phyloP scores from a whole-genome alignment of 2,797 vertebrate species.

The Danio jaintianensis region DNA sequence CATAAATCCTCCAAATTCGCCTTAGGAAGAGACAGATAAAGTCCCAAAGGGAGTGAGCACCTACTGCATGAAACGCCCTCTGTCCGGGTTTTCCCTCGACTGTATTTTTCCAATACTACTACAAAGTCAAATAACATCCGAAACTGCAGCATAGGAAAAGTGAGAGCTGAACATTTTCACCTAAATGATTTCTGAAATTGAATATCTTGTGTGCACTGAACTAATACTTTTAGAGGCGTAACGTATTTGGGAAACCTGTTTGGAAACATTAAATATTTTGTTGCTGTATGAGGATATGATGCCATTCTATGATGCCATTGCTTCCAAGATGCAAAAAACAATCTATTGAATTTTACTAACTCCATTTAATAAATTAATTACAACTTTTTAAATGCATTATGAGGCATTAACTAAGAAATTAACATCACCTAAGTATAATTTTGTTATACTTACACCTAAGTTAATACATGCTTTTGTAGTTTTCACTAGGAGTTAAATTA shows the following conservation, averaged over 20 bases:
- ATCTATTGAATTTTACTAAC: too few relatives aligned
- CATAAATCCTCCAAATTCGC: conserved; percentile 71
- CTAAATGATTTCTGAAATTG: neutral
- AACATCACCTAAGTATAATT: too few relatives aligned
- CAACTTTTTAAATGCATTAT: too few relatives aligned
- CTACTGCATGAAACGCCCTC: conserved; percentile 51
- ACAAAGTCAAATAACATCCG: conserved; percentile 52
- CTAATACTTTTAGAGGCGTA: neutral
- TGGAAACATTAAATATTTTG: neutral
- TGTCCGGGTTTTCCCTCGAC: conserved; percentile 35
- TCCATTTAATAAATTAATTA: too few relatives aligned
- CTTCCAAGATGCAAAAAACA: too few relatives aligned
- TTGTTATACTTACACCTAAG: too few relatives aligned
- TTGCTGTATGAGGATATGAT: too few relatives aligned
- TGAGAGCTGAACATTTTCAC: neutral
- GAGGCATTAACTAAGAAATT: too few relatives aligned
- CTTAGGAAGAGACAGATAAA: conserved; percentile 68
- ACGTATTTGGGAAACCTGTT: neutral
- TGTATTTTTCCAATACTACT: conserved; percentile 19
- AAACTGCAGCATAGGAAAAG: conserved; percentile 28
- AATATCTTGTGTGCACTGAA: neutral
- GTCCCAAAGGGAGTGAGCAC: conserved; percentile 49
- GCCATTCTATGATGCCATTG: too few relatives aligned
- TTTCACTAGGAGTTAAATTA: too few relatives aligned
- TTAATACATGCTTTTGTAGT: too few relatives aligned